Base-by-base conservation (phyloP, 2,888 invertebrate species). In the Ochropleura leucogaster region DNA sequence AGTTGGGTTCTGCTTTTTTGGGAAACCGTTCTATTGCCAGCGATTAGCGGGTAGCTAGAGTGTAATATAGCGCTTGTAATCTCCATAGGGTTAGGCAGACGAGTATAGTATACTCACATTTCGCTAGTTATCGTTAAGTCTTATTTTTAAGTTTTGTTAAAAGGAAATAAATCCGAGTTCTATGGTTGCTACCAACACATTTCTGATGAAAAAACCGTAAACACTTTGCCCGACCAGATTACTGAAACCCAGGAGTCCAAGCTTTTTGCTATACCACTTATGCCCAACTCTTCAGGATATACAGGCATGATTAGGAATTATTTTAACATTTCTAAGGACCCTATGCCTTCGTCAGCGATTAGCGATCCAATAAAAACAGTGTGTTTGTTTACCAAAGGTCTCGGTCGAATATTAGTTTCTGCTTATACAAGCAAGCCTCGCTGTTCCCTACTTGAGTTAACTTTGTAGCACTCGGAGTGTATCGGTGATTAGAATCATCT, bases 1-100 rank as follows among this genome's bases (percentile, higher is more conserved):
- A 71, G 60, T 57, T 44, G 80, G 71, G 8, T 68, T 65, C 1
- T n/a, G 44, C 14, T n/a, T 44, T n/a, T 14, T n/a, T 14, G 44
- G 44, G n/a, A 3, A 8, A 44, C n/a, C 4, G 62, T 62, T 12
- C n/a, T 14, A 62, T 14, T n/a, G 62, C n/a, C 4, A 14, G 62
- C 62, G 62, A 44, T 62, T 14, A 62, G 62, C 44, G 62, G 14
- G 46, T n/a, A 62, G n/a, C 62, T n/a, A n/a, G 60, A 7, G n/a
- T 30, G n/a, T n/a, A n/a, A 62, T 3, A 60, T 30, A 7, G 14
- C 3, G 16, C 3, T 16, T 1, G 14, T 16, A 30, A 14, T 57
- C 8, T 14, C 14, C 14, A 3, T 3, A 30, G 14, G 3, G 14
- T 7, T 14, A 30, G 0, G 14, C 57, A 3, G 57, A 57, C 30